phyloP scores from a whole-genome alignment of 2,888 invertebrate genomes.

The Drosophila colorata region DNA sequence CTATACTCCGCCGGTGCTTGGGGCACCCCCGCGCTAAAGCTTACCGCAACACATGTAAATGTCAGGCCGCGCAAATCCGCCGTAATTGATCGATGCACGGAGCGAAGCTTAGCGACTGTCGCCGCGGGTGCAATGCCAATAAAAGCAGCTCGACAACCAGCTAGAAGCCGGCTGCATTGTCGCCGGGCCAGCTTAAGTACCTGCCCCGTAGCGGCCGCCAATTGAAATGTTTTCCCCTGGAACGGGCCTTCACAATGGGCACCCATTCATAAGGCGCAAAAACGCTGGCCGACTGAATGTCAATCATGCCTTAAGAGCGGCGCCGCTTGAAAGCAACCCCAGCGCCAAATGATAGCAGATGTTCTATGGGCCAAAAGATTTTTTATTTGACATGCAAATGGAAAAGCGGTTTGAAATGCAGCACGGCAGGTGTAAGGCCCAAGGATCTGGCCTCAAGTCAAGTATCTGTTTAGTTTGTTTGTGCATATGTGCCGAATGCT shows the following conservation, averaged over 20 bases:
- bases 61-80: conserved; percentile 66
- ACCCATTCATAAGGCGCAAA: conserved; percentile 65
- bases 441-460: conserved; percentile 61
- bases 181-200: conserved; percentile 70
- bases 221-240: conserved; percentile 44
- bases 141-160: conserved; percentile 37
- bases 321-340: conserved; percentile 53
- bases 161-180: conserved; percentile 44
- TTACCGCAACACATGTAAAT: conserved; percentile 78
- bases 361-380: conserved; percentile 66
- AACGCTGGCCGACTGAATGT: conserved; percentile 67
- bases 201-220: conserved; percentile 59
- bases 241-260: conserved; percentile 59
- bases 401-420: conserved; percentile 49
- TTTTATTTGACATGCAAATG: conserved; percentile 76
- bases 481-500: conserved; percentile 59
- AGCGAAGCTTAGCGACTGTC: conserved; percentile 75
- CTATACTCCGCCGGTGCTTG: background rate
- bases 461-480: conserved; percentile 38
- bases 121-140: conserved; percentile 78
- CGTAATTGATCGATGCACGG: conserved; percentile 77
- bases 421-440: conserved; percentile 69
- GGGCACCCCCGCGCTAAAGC: conserved; percentile 61
- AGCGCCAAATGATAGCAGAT: conserved; percentile 78
- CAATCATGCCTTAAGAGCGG: conserved; percentile 68